Percentiles rank a stretch among this genome's conserved stretches.
Evolutionary conservation across 1,140 invertebrate species (phyloP).

Genomic region (Parapsyche elsis): DNA sequence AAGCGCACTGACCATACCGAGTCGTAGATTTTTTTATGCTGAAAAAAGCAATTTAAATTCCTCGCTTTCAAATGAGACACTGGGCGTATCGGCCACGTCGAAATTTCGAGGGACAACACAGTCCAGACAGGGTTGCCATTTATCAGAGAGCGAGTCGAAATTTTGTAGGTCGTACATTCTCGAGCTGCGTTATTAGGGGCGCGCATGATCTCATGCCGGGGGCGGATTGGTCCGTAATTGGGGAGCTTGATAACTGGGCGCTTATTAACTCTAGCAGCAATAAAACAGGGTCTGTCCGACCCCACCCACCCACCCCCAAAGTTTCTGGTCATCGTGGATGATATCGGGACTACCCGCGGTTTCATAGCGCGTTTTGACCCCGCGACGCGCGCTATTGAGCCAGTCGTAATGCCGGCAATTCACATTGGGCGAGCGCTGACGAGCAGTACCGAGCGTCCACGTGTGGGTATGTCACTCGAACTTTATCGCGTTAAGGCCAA

Average conservation of each 20-base stretch:
- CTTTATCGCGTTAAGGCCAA: too few relatives aligned
- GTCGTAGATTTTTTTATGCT: too few relatives aligned
- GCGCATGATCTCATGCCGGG: background rate
- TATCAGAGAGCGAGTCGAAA: background rate
- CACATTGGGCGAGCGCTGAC: background rate
- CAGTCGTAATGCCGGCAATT: background rate
- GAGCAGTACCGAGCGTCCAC: background rate
- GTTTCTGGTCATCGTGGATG: background rate
- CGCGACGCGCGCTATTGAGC: too few relatives aligned
- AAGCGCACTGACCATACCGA: too few relatives aligned
- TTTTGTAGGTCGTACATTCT: background rate
- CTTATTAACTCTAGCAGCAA: conserved; percentile 24
- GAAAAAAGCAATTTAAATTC: too few relatives aligned
- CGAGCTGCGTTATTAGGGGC: background rate
- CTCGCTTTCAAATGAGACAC: too few relatives aligned
- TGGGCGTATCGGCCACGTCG: too few relatives aligned
- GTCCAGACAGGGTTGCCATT: background rate
- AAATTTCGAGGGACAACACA: too few relatives aligned
- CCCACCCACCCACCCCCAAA: background rate
- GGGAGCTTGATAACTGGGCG: conserved; percentile 27
- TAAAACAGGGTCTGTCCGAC: background rate
- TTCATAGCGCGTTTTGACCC: too few relatives aligned
- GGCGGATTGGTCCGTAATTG: conserved; percentile 4
- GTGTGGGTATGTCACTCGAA: too few relatives aligned
- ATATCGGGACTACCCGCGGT: background rate